Conservation (phyloP, 2,888 invertebrate genomes). For the Orchesellides sinensis region DNA sequence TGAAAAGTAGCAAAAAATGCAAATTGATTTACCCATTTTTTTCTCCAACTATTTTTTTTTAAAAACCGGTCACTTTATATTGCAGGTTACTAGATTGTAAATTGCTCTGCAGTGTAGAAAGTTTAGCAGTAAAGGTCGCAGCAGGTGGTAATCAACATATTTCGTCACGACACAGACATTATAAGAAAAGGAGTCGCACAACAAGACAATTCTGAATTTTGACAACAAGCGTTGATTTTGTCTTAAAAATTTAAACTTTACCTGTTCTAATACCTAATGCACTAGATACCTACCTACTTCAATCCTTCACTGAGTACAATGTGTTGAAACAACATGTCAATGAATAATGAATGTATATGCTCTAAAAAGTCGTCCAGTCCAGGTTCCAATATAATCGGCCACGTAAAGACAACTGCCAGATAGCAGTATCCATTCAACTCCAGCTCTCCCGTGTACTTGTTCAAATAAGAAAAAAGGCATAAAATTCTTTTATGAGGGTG, state of each 20-base stretch:
- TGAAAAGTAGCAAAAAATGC: conserved; percentile 24
- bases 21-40: conserved; percentile 27
- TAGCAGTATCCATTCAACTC: not conserved
- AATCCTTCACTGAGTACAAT: not conserved
- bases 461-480: conserved; percentile 14
- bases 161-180: conserved; percentile 25
- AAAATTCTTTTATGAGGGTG: conserved; percentile 64
- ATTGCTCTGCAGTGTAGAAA: conserved; percentile 23
- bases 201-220: conserved; percentile 7
- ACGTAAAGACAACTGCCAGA: too few species aligned
- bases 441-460: conserved; percentile 7
- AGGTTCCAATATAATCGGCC: too few species aligned
- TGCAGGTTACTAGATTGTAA: not conserved
- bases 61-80: conserved; percentile 46
- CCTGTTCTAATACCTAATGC: not conserved
- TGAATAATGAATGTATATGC: too few species aligned
- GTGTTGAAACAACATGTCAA: not conserved
- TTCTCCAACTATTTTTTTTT: conserved; percentile 29
- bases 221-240: conserved; percentile 12
- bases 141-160: conserved; percentile 54
- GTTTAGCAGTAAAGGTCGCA: conserved; percentile 36
- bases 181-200: conserved; percentile 35
- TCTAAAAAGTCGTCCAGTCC: too few species aligned
- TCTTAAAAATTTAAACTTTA: not conserved
- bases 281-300: not conserved